phyloP scores from a whole-genome alignment of 1,140 invertebrate species.

The Brachionus rubens region DNA sequence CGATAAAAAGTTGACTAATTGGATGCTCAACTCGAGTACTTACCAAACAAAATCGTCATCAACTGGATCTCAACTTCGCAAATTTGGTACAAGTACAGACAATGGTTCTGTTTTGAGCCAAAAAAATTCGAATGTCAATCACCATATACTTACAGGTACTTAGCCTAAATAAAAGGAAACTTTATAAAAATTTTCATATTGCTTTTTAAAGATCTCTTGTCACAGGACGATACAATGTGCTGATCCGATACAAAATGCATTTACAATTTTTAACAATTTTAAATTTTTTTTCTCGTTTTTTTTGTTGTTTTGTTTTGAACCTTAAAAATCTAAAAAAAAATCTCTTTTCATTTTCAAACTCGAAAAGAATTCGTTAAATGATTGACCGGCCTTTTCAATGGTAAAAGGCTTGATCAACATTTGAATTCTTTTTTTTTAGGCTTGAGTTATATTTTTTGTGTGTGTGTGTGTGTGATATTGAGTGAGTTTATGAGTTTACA shows the following conservation, averaged over 20 bases:
- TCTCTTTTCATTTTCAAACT: no score
- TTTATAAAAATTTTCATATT: neutral
- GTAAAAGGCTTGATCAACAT: no score
- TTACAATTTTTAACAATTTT: neutral
- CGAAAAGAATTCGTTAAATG: no score
- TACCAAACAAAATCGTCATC: neutral
- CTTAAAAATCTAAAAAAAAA: no score
- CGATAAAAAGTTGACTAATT: slow-evolving; percentile 1
- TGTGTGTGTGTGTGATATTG: no score
- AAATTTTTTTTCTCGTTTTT: slow-evolving; percentile 11
- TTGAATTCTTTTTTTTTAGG: no score
- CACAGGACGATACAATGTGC: slow-evolving; percentile 42
- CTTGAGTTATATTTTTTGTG: no score
- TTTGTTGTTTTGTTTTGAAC: slow-evolving; percentile 38
- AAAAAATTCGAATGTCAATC: slow-evolving; percentile 10
- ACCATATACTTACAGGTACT: slow-evolving; percentile 25
- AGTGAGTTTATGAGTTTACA: no score
- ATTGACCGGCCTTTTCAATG: no score
- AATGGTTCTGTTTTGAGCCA: neutral
- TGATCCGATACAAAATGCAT: neutral
- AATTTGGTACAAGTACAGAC: neutral
- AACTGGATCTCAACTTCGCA: neutral
- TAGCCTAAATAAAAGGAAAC: no score
- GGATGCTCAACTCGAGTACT: neutral
- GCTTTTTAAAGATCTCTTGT: slow-evolving; percentile 21